Percentiles rank a stretch among this genome's conserved stretches.
Conservation (phyloP, 2,113 vertebrate species). For the Scalopus aquaticus region DNA sequence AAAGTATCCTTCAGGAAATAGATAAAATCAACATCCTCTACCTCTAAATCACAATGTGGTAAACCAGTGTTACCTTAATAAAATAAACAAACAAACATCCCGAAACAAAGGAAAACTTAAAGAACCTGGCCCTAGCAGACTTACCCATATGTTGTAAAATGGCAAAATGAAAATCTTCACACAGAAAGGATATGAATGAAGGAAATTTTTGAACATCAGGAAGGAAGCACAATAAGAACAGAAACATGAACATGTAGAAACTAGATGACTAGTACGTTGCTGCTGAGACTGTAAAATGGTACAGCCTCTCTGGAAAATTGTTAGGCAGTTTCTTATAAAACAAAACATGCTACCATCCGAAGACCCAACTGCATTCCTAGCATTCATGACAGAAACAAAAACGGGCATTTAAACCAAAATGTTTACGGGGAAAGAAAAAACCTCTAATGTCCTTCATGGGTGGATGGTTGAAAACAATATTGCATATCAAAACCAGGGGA, state of each 20-base stretch:
- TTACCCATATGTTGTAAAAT: background rate
- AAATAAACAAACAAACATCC: background rate
- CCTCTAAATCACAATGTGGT: too few species aligned
- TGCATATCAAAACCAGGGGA: background rate
- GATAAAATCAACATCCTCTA: background rate
- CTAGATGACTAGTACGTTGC: background rate
- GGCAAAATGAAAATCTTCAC: constrained; percentile 9
- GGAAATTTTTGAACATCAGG: background rate
- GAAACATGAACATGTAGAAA: constrained; percentile 27
- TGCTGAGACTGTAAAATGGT: background rate
- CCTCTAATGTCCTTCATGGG: background rate
- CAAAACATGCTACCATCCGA: background rate
- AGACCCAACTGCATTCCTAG: background rate
- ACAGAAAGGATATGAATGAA: constrained; percentile 40
- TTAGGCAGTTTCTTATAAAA: constrained; percentile 7
- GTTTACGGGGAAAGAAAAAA: background rate
- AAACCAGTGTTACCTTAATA: too few species aligned
- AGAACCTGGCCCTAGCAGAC: background rate
- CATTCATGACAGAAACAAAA: background rate
- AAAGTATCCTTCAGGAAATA: background rate
- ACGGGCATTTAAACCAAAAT: constrained; percentile 33
- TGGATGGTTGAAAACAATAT: constrained; percentile 10
- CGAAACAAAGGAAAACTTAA: constrained; percentile 42
- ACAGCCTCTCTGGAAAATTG: constrained; percentile 36
- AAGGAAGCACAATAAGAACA: background rate